Evolutionary conservation across 2,888 invertebrate genomes (phyloP), one percentile per base, ranked within the genome.

Genomic region (Caenorhabditis virilis): DNA sequence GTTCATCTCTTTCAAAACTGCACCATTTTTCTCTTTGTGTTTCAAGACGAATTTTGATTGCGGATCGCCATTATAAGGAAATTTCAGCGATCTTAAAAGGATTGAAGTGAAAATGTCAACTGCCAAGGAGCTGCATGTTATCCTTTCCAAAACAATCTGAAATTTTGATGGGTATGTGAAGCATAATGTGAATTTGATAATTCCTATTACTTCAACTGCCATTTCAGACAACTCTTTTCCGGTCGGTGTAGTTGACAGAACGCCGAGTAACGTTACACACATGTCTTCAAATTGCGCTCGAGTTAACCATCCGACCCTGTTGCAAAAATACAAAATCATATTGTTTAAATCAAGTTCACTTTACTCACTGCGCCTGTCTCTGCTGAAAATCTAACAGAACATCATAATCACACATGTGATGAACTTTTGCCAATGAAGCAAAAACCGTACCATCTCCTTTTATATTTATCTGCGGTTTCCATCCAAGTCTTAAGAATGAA

Each of bases 41-140:
- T 64, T 64, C 22, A 64, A 54, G 1, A 64, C 50, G 13, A 54
- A 64, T 18, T 54, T 45, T 4, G 64, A 57, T 3, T 22, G 45
- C 23, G 64, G 58, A 35, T 64, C 64, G 3, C 64, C 64, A 18
- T 58, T 58, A 23, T 50, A 49, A 15, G 64, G 64, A 23, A 51
- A 64, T 25, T 54, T 64, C 54, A 64, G 41, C 1, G 64, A 58
- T 13, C 48, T 54, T 25, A 64, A 11, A 25, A 64, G 47, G 0
- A 54, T 58, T 1, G 58, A 46, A n/a, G 51, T 58, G 43, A 50
- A 64, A 1, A 64, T 27, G 23, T 64, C 47, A n/a, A 64, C 36
- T 1, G 64, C 64, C 16, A 47, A 46, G 13, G 54, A 53, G 25
- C 63, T 57, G n/a, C 50, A 35, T 7, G 39, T 33, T 23, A 58